Percentiles rank a stretch among this genome's conserved stretches.
These are phyloP conservation scores for Mustelus asterias DNA, from an alignment of 2,113 vertebrate species.

Conservation along the genomic window DNA sequence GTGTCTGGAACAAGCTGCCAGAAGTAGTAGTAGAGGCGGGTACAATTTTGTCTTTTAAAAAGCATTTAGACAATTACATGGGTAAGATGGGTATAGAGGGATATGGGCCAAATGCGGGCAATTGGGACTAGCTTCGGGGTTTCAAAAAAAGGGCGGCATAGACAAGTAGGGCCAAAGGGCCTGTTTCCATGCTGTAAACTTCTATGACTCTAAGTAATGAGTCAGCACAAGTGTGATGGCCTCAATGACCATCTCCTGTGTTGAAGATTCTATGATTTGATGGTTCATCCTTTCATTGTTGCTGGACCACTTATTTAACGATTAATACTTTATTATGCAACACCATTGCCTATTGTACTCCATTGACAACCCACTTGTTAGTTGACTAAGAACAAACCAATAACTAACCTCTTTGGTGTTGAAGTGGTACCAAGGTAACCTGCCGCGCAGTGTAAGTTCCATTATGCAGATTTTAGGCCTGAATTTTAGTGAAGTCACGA, in stretches of 20 bases:
- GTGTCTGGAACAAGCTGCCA: too few relatives aligned
- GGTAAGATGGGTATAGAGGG: too few relatives aligned
- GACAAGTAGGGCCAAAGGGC: too few relatives aligned
- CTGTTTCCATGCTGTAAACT: too few relatives aligned
- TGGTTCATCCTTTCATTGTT: background rate
- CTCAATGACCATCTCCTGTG: background rate
- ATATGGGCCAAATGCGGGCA: too few relatives aligned
- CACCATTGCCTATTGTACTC: background rate
- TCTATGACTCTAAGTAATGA: background rate
- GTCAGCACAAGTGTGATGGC: background rate
- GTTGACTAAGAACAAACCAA: background rate
- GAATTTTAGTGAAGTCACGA: too few relatives aligned
- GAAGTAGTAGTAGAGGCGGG: too few relatives aligned
- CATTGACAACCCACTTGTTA: background rate
- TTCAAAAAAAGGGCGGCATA: too few relatives aligned
- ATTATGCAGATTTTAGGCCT: background rate
- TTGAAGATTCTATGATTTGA: background rate
- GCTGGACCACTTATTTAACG: background rate
- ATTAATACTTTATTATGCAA: background rate
- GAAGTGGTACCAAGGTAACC: background rate
- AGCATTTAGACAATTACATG: too few relatives aligned
- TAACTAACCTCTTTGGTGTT: background rate
- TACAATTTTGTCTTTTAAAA: too few relatives aligned
- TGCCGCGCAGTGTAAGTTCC: background rate
- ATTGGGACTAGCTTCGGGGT: too few relatives aligned